Conservation (phyloP, 1,140 invertebrate species). For the Linepithema humile region DNA sequence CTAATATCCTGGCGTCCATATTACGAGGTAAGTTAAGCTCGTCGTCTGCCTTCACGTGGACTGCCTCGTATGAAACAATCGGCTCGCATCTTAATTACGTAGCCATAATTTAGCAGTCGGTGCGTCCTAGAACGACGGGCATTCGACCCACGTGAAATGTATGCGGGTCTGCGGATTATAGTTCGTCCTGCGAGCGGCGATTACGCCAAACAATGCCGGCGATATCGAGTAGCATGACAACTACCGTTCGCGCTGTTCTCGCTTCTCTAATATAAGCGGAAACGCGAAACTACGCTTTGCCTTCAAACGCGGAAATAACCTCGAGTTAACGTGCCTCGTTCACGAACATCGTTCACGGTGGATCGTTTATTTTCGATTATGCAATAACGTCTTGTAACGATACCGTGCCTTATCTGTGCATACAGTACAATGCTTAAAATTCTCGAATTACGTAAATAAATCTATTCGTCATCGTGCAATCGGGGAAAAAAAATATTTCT, state of each 20-base stretch:
- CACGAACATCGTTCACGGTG: not conserved
- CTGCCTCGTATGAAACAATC: conserved; percentile 65
- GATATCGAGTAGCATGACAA: conserved; percentile 63
- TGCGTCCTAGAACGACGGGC: conserved; percentile 40
- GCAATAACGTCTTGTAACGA: not conserved
- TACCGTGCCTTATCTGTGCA: not conserved
- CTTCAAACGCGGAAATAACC: conserved; percentile 58
- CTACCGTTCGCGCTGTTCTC: conserved; percentile 17
- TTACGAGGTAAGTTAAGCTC: conserved; percentile 63
- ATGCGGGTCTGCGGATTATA: conserved; percentile 58
- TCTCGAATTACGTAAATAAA: conserved; percentile 18
- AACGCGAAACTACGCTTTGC: conserved; percentile 47
- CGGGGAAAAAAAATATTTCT: not conserved
- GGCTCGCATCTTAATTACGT: conserved; percentile 70
- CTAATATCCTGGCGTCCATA: conserved; percentile 37
- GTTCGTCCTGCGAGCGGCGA: conserved; percentile 61
- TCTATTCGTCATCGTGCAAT: not conserved
- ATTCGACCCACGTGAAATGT: conserved; percentile 61
- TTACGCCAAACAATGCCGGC: conserved; percentile 67
- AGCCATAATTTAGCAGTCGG: conserved; percentile 64
- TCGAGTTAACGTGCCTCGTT: conserved; percentile 13
- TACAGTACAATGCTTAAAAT: not conserved
- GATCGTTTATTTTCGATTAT: conserved; percentile 18
- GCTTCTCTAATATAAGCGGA: conserved; percentile 53
- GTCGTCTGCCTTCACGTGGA: not conserved